Base-by-base conservation (phyloP, 2,113 vertebrate genomes). In the Tragelaphus buxtoni region DNA sequence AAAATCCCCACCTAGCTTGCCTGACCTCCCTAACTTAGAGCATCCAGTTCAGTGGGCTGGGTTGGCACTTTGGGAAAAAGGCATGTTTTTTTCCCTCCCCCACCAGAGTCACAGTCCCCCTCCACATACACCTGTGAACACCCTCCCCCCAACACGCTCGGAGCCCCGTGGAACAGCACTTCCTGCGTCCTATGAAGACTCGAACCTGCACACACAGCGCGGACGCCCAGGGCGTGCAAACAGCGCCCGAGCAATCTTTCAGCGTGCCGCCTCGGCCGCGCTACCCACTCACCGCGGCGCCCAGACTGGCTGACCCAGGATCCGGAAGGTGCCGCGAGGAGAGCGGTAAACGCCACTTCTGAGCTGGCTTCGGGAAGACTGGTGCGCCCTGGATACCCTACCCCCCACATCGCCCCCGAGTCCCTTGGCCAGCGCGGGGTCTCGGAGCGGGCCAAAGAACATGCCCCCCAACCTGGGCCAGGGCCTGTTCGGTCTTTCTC, bases 201-300 rank as follows among this genome's bases (percentile, higher is more conserved):
- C 3, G 0, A 45, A 69, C 22, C 61, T 55, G 92, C 79, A 80
- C 45, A 17, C 22, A 22, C n/a, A 90, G 39, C 17, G 7, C 0
- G 4, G 14, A 4, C 0, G 2, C 26, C 0, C 7, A 0, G 26
- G 1, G 3, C 3, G 22, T 51, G 58, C 32, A 22, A 45, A 18
- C 35, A 55, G 63, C 0, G 1, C n/a, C 56, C 56, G 9, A 3
- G 3, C 18, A 22, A 39, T 47, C n/a, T 3, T 72, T 56, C 22
- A 32, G n/a, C 28, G 10, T 79, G 9, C 76, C 90, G 0, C 16
- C 22, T 20, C 1, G 2, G 10, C 26, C 0, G 56, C 9, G 30
- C n/a, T 2, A 80, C 53, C 76, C 55, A 49, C 82, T 92, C 85
- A n/a, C 80, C 76, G 22, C 1, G 0, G 81, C 4, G 65, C 61